phyloP scores from a whole-genome alignment of 2,113 vertebrate genomes.

The Siniperca chuatsi region DNA sequence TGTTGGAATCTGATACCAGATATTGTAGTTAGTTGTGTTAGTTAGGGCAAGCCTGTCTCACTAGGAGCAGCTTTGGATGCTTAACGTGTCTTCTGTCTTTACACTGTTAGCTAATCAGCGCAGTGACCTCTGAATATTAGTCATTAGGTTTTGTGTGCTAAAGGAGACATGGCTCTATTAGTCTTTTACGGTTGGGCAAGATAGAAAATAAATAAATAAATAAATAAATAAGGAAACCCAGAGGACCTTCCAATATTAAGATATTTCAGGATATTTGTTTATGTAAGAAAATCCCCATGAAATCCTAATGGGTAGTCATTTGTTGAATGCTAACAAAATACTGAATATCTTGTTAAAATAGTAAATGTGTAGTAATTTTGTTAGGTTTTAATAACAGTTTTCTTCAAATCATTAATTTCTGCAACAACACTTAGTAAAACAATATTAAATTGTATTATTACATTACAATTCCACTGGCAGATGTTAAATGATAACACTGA shows the following conservation, averaged over 20 bases:
- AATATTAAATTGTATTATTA: background rate
- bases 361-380: no score
- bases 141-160: background rate
- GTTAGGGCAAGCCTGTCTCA: conserved; percentile 1
- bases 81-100: background rate
- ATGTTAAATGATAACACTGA: background rate
- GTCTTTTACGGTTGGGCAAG: background rate
- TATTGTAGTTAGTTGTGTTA: background rate
- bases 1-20: conserved; percentile 6
- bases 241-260: background rate
- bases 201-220: background rate
- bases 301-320: background rate
- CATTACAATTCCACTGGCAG: background rate
- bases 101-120: background rate
- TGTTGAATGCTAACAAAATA: background rate
- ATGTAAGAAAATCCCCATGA: background rate
- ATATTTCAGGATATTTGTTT: background rate
- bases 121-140: conserved; percentile 33
- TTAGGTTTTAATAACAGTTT: background rate
- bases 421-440: background rate
- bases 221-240: background rate
- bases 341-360: background rate
- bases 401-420: background rate
- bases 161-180: background rate
- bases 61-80: background rate